Evolutionary conservation across 2,113 vertebrate species (phyloP), one percentile per base, ranked within the genome.

Genomic region (Ovis canadensis): DNA sequence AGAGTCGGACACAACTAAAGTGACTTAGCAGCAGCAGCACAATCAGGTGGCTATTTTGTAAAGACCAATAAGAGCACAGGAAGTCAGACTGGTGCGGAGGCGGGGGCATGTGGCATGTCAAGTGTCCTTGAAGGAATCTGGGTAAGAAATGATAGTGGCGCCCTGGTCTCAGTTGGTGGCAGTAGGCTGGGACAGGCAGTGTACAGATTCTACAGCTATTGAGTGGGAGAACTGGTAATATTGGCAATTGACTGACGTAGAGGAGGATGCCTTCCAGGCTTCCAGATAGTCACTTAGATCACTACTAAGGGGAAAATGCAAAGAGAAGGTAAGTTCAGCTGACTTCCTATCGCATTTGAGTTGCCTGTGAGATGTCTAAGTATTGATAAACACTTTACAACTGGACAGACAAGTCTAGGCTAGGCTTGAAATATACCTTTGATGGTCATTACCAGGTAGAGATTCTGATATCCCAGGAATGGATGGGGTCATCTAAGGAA

Each of bases 181-280:
- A n/a, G 11, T 23, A 17, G 31, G 45, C 21, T 60, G 40, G 11
- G 25, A 43, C 54, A 90, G 80, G 60, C 11, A 45, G 33, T 8
- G 13, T 40, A 13, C 5, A 90, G 54, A 62, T 12, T 86, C 67
- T 60, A 71, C 2, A 52, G 88, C 36, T 50, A 40, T 14, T 86
- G 55, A 40, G 15, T 13, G 43, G 36, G 29, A 78, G 6, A 96
- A 60, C 5, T 27, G 59, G 74, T 45, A n/a, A 57, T 21, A 29
- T 0, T 50, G 40, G 52, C 48, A 81, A 48, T 0, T 60, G 45
- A 10, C 0, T 16, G 6, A 33, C 3, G 3, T 2, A 59, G 5
- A 55, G 36, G 23, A 89, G 87, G 25, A 91, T 3, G n/a, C 16
- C 19, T 54, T 45, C 36, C 45, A 54, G 82, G 9, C 45, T 77